Evolutionary conservation across 2,888 invertebrate species (phyloP).

Genomic region (Salticus scenicus): DNA sequence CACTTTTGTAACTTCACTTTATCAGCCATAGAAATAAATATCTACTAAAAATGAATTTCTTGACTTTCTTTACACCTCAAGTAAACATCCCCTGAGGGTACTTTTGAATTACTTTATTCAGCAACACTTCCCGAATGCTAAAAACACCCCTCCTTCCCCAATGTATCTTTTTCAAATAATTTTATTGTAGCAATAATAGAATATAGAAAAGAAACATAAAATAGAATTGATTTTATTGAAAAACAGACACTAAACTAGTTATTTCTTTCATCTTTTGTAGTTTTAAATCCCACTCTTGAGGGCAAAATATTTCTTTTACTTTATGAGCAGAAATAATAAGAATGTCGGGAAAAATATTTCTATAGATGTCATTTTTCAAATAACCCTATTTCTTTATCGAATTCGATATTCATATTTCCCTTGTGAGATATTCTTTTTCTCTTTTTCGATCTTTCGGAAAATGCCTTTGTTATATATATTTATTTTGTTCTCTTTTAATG

Average conservation of each 20-base stretch:
- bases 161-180: neutral
- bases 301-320: neutral
- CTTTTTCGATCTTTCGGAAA: neutral
- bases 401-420: conserved; percentile 15
- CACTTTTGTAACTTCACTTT: neutral
- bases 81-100: neutral
- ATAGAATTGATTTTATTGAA: conserved; percentile 5
- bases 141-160: neutral
- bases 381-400: conserved; percentile 6
- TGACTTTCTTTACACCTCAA: neutral
- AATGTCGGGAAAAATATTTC: conserved; percentile 1
- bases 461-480: neutral
- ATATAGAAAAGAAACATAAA: neutral
- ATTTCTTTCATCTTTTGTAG: neutral
- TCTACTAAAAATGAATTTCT: neutral
- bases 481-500: no score
- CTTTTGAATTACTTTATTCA: neutral
- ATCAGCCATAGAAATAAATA: neutral
- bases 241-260: conserved; percentile 10
- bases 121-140: neutral
- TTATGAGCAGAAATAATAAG: conserved; percentile 16
- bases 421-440: neutral
- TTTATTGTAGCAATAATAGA: neutral
- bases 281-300: neutral
- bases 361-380: conserved; percentile 2